Evolutionary conservation across 2,888 invertebrate species (phyloP).

Genomic region (Drosophila paranaensis): DNA sequence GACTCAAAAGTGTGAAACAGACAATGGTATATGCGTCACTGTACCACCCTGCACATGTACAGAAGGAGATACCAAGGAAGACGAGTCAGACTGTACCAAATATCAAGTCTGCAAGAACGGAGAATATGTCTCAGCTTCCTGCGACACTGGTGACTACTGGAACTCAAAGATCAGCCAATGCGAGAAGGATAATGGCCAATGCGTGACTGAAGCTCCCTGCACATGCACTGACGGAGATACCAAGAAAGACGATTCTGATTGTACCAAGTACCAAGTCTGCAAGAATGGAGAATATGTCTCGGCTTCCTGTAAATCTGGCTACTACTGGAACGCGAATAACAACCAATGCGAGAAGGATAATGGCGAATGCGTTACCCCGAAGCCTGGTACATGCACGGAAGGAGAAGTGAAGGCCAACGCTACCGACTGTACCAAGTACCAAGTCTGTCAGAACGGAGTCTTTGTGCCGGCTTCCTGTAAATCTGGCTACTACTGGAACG

Average conservation of each 20-base stretch:
- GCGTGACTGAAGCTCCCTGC: conserved; percentile 4
- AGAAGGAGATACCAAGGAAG: neutral
- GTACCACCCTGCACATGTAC: neutral
- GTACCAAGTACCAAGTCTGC: conserved; percentile 24
- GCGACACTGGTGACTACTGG: conserved; percentile 11
- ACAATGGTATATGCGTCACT: conserved; percentile 1
- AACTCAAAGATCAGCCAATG: conserved; percentile 8
- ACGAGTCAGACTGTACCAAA: conserved; percentile 19
- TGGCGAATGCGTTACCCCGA: conserved; percentile 34
- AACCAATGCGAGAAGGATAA: conserved; percentile 25
- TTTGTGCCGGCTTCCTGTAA: conserved; percentile 14
- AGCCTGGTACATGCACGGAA: neutral
- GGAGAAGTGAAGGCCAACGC: too few relatives aligned
- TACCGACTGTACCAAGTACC: conserved; percentile 32
- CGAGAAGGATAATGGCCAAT: conserved; percentile 35
- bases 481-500: conserved; percentile 17
- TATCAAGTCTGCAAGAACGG: conserved; percentile 22
- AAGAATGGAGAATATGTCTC: conserved; percentile 10
- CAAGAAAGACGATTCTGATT: conserved; percentile 4
- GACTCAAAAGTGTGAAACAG: neutral
- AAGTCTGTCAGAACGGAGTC: conserved; percentile 13
- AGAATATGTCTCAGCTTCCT: conserved; percentile 4
- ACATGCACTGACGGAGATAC: neutral
- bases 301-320: neutral
- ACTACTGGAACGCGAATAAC: conserved; percentile 8